Evolutionary conservation across 2,797 vertebrate species (phyloP), one percentile per base, ranked within the genome.

Genomic region (Lagocephalus sceleratus): DNA sequence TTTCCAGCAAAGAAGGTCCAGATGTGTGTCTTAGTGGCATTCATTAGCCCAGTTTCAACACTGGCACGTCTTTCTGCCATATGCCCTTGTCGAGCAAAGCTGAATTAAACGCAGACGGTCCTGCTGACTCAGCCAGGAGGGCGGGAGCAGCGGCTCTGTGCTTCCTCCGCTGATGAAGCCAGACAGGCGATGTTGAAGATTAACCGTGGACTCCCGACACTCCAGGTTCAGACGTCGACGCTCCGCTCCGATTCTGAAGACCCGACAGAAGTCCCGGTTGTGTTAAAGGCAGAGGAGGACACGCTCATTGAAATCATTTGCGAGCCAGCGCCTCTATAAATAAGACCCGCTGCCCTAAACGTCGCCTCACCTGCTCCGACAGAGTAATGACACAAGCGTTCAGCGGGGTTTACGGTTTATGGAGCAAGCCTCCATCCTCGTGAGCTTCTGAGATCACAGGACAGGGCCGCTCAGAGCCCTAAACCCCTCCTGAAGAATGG

Each of bases 291-390:
- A 42, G 39, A 19, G 3, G 19, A 20, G 42, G 32, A 38, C 43
- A 40, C 26, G 42, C 11, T 23, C 38, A 65, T 48, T 70, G 35
- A 56, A 15, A 51, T 51, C 47, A 40, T 76, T 81, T 63, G 54
- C 74, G 73, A 23, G 53, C 51, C 29, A 0, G 40, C 47, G 0
- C 29, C 43, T 58, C 70, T 78, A 68, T 58, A 72, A 83, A 85
- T 80, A 84, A 52, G 66, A 66, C 49, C 63, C 54, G 62, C 60
- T 74, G 60, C 45, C 63, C 70, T 22, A 14, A 66, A 57, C 59
- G 63, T 80, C 66, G 70, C 56, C 57, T 63, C 54, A 20, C 41
- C 32, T 50, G 39, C 47, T 53, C n/a, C 10, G 38, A 25, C 2
- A 48, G 44, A 56, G 51, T 51, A 53, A 42, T 44, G 39, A 38